These are phyloP conservation scores for Staurois parvus DNA, from an alignment of 2,797 vertebrate genomes.

Conservation along the genomic window DNA sequence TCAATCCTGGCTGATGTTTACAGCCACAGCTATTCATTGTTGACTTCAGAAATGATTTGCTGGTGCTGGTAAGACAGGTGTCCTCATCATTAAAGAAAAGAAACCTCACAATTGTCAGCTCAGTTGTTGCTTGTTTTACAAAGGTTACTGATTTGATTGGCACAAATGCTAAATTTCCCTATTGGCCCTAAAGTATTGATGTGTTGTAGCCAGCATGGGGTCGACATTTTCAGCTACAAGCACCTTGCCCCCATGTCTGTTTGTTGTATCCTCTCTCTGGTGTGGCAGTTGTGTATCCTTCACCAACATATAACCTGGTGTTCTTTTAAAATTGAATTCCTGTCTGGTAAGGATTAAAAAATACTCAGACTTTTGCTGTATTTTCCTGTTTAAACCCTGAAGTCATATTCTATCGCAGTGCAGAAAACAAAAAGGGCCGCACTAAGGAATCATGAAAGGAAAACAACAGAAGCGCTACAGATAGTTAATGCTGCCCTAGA, in stretches of 20 bases:
- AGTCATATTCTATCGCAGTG: not conserved
- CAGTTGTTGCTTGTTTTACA: conserved; percentile 33
- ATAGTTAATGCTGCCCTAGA: not conserved
- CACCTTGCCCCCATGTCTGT: conserved; percentile 7
- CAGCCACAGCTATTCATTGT: conserved; percentile 32
- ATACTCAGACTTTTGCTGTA: not conserved
- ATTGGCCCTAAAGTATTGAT: conserved; percentile 44
- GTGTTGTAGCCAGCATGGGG: conserved; percentile 39
- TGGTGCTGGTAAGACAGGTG: conserved; percentile 45
- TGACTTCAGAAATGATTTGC: conserved; percentile 52
- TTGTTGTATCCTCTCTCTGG: conserved; percentile 1
- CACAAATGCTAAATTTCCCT: conserved; percentile 55
- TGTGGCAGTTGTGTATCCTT: not conserved
- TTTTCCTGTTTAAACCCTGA: not conserved
- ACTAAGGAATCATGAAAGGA: not conserved
- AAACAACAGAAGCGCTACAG: no score
- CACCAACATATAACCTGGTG: not conserved
- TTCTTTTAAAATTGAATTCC: not conserved
- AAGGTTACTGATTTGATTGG: conserved; percentile 55
- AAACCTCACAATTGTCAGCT: conserved; percentile 44
- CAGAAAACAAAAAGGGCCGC: not conserved
- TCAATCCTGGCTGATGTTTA: conserved; percentile 55
- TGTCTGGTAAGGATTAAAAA: not conserved
- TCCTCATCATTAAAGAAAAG: conserved; percentile 52
- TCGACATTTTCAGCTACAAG: not conserved